phyloP scores from a whole-genome alignment of 2,113 vertebrate genomes.

The Thinocorus orbignyianus region DNA sequence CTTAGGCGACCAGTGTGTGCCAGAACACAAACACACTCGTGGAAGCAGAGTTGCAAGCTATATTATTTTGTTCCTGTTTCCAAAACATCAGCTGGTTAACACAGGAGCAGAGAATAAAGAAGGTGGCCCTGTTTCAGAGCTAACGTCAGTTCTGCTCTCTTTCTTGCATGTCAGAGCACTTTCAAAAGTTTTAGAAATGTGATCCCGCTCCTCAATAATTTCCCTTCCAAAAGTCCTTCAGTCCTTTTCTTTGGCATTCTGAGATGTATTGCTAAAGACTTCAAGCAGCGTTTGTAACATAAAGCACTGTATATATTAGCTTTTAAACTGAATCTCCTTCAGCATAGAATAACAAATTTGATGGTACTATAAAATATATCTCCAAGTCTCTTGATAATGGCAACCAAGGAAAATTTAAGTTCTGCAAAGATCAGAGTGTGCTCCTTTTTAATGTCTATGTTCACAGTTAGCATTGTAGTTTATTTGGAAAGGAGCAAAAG shows the following conservation, averaged over 20 bases:
- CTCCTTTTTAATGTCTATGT: background rate
- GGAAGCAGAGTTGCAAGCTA: background rate
- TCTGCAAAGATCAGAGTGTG: background rate
- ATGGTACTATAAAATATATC: background rate
- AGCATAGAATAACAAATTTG: background rate
- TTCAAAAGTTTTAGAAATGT: background rate
- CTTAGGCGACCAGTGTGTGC: background rate
- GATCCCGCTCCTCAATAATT: background rate
- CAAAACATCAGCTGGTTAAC: background rate
- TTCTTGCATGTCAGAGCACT: background rate
- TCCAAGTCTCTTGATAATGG: background rate
- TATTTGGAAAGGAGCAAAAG: background rate
- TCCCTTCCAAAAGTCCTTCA: background rate
- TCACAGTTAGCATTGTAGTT: background rate
- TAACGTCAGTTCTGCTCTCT: background rate
- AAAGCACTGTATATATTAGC: background rate
- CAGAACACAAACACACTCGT: background rate
- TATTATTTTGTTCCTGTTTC: background rate
- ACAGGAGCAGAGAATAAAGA: background rate
- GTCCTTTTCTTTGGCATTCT: background rate
- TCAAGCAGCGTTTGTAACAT: background rate
- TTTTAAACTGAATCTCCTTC: background rate
- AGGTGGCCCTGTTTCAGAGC: background rate
- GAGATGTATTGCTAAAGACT: background rate
- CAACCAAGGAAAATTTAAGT: background rate